phyloP scores from a whole-genome alignment of 2,888 invertebrate genomes.

The Choristoneura rosaceana region DNA sequence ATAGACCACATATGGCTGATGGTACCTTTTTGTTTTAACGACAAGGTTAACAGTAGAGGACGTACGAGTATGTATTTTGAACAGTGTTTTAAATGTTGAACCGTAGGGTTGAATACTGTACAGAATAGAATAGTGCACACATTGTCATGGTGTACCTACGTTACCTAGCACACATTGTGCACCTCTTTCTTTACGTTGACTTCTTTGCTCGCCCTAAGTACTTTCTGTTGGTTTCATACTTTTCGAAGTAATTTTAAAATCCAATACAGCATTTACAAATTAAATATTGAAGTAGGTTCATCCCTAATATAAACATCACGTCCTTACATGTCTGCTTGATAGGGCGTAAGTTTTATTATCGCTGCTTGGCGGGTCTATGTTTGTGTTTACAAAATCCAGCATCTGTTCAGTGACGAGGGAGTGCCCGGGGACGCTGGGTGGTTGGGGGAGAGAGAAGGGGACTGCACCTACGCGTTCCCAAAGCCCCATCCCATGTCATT shows the following conservation, averaged over 20 bases:
- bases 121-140: constrained; percentile 28
- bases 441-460: constrained; percentile 45
- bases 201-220: background rate
- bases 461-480: constrained; percentile 54
- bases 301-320: constrained; percentile 7
- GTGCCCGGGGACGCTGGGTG: constrained; percentile 44
- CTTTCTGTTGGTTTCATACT: background rate
- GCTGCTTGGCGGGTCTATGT: constrained; percentile 54
- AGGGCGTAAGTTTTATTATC: constrained; percentile 49
- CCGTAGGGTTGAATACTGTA: background rate
- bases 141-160: too few relatives aligned
- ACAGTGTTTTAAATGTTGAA: too few relatives aligned
- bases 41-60: background rate
- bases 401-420: constrained; percentile 58
- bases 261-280: background rate
- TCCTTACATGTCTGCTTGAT: constrained; percentile 23
- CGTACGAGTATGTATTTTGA: too few relatives aligned
- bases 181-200: too few relatives aligned
- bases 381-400: constrained; percentile 67
- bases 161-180: too few relatives aligned
- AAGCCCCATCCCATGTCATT: constrained; percentile 54
- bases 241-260: too few relatives aligned
- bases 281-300: background rate
- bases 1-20: too few relatives aligned
- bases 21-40: too few relatives aligned